Evolutionary conservation across 2,888 invertebrate species (phyloP).

Genomic region (Drosophila barbarae): DNA sequence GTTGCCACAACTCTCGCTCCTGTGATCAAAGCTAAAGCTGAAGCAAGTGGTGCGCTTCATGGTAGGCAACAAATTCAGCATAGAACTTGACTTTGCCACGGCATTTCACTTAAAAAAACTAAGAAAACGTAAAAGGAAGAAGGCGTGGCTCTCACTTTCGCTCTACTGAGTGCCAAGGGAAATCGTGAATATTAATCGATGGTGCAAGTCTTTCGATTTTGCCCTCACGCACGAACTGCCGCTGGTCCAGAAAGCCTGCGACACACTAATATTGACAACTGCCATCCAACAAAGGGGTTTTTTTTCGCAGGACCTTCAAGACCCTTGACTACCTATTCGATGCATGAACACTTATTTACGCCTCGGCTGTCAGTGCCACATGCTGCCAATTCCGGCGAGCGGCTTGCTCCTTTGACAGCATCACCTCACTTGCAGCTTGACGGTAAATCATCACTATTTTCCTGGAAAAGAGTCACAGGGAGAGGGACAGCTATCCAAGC

Average conservation of each 20-base stretch:
- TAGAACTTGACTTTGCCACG: slow-evolving; percentile 59
- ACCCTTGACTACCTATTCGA: background rate
- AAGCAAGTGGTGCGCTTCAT: slow-evolving; percentile 31
- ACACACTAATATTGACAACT: slow-evolving; percentile 29
- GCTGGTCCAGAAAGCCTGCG: slow-evolving; percentile 15
- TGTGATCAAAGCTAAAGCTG: slow-evolving; percentile 22
- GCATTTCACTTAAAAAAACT: too few relatives aligned
- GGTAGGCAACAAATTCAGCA: slow-evolving; percentile 53
- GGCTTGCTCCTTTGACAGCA: slow-evolving; percentile 47
- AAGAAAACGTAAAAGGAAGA: background rate
- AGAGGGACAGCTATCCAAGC: slow-evolving; percentile 1
- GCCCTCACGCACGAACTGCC: slow-evolving; percentile 10
- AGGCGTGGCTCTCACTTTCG: slow-evolving; percentile 3
- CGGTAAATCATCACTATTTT: slow-evolving; percentile 47
- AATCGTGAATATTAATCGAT: slow-evolving; percentile 38
- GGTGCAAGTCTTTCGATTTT: slow-evolving; percentile 26
- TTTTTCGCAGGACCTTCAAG: background rate
- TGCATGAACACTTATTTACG: slow-evolving; percentile 39
- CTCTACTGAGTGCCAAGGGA: slow-evolving; percentile 33
- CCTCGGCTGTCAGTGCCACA: slow-evolving; percentile 38
- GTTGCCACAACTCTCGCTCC: slow-evolving; percentile 28
- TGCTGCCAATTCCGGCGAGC: slow-evolving; percentile 30
- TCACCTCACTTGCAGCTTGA: slow-evolving; percentile 46
- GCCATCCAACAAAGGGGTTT: slow-evolving; percentile 20
- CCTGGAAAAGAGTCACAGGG: background rate